Base-by-base conservation (phyloP, 2,797 vertebrate species). In the Sebastes glaucus region DNA sequence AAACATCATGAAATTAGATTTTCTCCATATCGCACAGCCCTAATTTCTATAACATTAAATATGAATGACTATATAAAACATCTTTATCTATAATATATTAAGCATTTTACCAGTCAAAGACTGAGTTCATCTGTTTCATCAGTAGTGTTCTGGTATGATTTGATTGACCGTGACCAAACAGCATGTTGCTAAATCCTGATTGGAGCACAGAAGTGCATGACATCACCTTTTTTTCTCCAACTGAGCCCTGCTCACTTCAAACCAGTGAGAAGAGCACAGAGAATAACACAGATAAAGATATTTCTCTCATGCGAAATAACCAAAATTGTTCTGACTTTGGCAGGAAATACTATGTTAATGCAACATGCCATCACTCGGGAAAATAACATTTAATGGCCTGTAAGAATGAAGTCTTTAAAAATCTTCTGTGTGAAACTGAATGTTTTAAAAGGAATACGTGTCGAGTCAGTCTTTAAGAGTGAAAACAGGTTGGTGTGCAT, bases 401-500 rank as follows among this genome's bases (percentile, higher is more conserved):
- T 7, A 23, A 8, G 28, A 11, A 1, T 2, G 57, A 53, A 28
- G 11, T 46, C 11, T 10, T 28, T 53, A 49, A 5, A 66, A 53
- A 55, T 66, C 6, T 56, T 56, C n/a, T 5, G 11, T 20, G 11
- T 33, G 13, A 30, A 2, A 49, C 57, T 8, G 2, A 6, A 8
- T 42, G 16, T 64, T 52, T 46, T 16, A 18, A 59, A 0, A 28
- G n/a, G 14, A 23, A 38, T 4, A 7, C 14, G n/a, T 63, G 33
- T 42, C 22, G 18, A 49, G 46, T 49, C 11, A 13, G 71, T 18
- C 22, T 49, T 77, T 38, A 28, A 11, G 35, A 2, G 35, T 16
- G 8, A 71, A 70, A 61, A 71, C 23, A 20, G 25, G 49, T 53
- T 9, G 57, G 7, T 52, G 18, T 52, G 76, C 73, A 65, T 53